Base-by-base conservation (phyloP, 2,888 invertebrate genomes). In the Ellobium chinense region DNA sequence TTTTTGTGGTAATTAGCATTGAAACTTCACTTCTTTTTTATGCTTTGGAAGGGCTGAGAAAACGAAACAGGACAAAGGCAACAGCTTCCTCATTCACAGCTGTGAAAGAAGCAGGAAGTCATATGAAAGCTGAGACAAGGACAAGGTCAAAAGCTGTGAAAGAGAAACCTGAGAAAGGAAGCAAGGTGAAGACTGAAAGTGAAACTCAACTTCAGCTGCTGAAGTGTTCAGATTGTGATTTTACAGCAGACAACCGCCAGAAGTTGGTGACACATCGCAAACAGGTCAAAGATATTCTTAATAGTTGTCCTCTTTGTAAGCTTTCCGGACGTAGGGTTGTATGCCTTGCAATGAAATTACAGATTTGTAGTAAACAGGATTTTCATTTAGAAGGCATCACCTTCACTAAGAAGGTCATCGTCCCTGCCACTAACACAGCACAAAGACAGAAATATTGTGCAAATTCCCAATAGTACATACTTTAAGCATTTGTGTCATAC, bases 211-310 rank as follows among this genome's bases (percentile, higher is more conserved):
- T 65, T 34, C 34, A 63, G 79, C 69, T 82, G 24, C 70, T 83
- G 7, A 77, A 75, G 21, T 88, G 88, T 78, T 37, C 56, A 0
- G 80, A 87, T 37, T 89, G 89, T 82, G 83, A 85, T 4, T 89
- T 87, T 72, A 82, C 80, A 60, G 84, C 88, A 9, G 78, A 77
- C 24, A 83, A 74, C 18, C 37, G 75, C 63, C 60, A 77, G 24
- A 65, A 85, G 65, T 81, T 88, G 70, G 85, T 84, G n/a, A 85
- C 85, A 34, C 90, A 89, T 80, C 76, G 87, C 9, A 83, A 85
- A 80, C 82, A 81, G 36, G 85, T 84, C 36, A 88, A 88, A 81
- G 84, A n/a, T n/a, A n/a, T n/a, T n/a, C n/a, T n/a, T n/a, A n/a
- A n/a, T n/a, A n/a, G n/a, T n/a, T n/a, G n/a, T n/a, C n/a, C n/a